Percentiles rank a stretch among this genome's conserved stretches.
Conservation (phyloP, 1,140 invertebrate species). For the Bombus confusus region DNA sequence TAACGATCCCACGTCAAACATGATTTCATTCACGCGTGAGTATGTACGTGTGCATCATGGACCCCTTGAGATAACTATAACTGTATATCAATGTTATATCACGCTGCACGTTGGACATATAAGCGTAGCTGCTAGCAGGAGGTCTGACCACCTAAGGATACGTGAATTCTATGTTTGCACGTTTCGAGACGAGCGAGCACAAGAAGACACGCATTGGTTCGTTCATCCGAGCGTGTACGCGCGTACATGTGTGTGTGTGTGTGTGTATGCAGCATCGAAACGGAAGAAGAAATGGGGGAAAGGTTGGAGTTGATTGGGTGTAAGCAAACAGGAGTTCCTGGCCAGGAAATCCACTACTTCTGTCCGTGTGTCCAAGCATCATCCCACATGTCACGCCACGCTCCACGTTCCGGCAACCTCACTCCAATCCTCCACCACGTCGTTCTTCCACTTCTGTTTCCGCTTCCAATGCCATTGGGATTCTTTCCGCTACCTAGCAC, state of each 20-base stretch:
- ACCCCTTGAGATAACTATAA: not conserved
- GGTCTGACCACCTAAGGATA: constrained; percentile 14
- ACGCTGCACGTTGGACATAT: not conserved
- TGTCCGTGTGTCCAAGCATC: constrained; percentile 59
- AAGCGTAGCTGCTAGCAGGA: constrained; percentile 5
- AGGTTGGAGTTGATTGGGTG: constrained; percentile 67
- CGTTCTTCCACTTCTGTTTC: constrained; percentile 38
- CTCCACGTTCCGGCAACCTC: constrained; percentile 37
- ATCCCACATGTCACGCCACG: constrained; percentile 58
- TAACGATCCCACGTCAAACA: constrained; percentile 9
- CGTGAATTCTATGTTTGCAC: not conserved
- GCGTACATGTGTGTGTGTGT: too few species aligned
- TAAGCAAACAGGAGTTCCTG: constrained; percentile 63
- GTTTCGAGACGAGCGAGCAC: not conserved
- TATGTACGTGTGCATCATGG: not conserved
- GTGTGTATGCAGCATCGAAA: not conserved
- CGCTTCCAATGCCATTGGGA: constrained; percentile 56
- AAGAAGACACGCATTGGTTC: not conserved
- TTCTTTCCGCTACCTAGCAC: constrained; percentile 55
- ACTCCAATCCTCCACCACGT: constrained; percentile 8
- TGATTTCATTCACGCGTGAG: constrained; percentile 5
- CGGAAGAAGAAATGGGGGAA: constrained; percentile 24
- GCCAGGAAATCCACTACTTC: constrained; percentile 61
- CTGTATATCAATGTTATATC: not conserved
- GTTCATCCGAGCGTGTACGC: not conserved